Base-by-base conservation (phyloP, 2,113 vertebrate species). In the Beaufortia kweichowensis region DNA sequence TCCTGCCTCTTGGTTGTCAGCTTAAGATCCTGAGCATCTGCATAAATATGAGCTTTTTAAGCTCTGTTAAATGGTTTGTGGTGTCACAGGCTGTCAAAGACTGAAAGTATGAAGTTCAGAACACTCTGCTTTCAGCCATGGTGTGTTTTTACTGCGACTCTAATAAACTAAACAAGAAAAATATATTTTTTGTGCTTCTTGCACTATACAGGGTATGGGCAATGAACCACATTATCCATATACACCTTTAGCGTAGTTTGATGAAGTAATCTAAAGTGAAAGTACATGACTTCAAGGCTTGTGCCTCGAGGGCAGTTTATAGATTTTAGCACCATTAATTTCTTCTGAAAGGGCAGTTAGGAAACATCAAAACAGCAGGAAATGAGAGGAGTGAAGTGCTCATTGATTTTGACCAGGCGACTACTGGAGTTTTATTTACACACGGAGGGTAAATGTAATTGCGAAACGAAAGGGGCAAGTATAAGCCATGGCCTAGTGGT, bases 321-420 rank as follows among this genome's bases (percentile, higher is more conserved):
- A 85, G 90, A 91, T 91, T 73, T 89, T 88, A 85, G 83, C 82
- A 82, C 82, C 84, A 85, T 90, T 91, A 90, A 91, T 89, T 91
- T 91, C 82, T 85, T 83, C 73, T 86, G 86, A 87, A 82, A 39
- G 86, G 83, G 86, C 87, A 85, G 88, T 90, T 91, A 90, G 86
- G 87, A 91, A 89, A 87, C 89, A 87, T 90, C 86, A 91, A 73
- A 73, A 61, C 57, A 46, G 35, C 11, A 21, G 71, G 57, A 46
- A 91, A 92, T 90, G 88, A 92, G 91, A 92, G 89, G 90, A 91
- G 88, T 91, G 91, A 91, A 92, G 90, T 89, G 88, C 87, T 84
- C 89, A 92, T 91, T 91, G 90, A 92, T 92, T 89, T 87, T 50
- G 79, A 85, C 85, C 86, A 77, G 63, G 14, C 41, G 60, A 82